A percentile compares a stretch with the other conserved stretches of the same genome.
phyloP scores from a whole-genome alignment of 2,797 vertebrate genomes.

The Pseudochirops corinnae region DNA sequence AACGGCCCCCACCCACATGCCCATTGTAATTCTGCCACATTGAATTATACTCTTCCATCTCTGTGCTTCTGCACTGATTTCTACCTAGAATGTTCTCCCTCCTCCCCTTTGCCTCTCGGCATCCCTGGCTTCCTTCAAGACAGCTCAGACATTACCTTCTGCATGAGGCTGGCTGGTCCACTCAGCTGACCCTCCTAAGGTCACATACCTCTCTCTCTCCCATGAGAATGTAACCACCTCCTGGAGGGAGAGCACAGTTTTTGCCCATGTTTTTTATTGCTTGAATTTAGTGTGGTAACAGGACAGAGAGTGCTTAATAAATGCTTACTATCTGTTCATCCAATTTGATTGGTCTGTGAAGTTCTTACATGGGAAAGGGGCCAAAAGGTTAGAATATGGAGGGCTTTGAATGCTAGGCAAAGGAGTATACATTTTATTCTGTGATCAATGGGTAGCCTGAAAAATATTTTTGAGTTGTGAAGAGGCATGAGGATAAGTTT shows the following conservation, averaged over 20 bases:
- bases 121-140: neutral
- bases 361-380: neutral
- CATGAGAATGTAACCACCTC: neutral
- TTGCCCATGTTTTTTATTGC: neutral
- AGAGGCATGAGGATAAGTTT: neutral
- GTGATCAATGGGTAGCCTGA: neutral
- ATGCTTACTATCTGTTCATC: neutral
- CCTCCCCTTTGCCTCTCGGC: neutral
- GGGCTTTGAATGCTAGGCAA: neutral
- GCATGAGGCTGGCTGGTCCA: neutral
- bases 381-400: neutral
- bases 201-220: neutral
- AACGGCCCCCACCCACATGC: neutral
- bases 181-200: neutral
- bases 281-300: neutral
- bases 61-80: neutral
- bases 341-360: neutral
- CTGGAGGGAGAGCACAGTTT: neutral
- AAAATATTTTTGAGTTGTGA: neutral
- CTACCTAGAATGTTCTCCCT: neutral
- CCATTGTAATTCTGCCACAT: neutral
- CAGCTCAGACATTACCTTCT: neutral
- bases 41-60: neutral
- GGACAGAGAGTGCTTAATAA: constrained; percentile 25
- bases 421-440: neutral